These are phyloP conservation scores for Osmerus mordax DNA, from an alignment of 2,113 vertebrate species.

Conservation along the genomic window DNA sequence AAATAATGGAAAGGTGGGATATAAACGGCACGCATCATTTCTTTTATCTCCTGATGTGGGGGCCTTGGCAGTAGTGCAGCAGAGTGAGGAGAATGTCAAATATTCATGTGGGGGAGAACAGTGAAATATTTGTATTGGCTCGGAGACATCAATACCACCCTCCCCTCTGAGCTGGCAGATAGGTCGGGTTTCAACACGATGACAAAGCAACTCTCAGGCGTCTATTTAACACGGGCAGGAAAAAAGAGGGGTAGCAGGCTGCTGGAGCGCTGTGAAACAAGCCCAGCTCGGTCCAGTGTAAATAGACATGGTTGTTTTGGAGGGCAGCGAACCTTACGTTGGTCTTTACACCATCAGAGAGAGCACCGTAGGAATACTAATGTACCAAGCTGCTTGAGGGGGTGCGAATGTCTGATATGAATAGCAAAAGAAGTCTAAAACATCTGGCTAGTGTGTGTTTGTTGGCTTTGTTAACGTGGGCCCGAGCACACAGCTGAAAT, in stretches of 20 bases:
- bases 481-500: too few species aligned
- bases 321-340: background rate
- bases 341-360: background rate
- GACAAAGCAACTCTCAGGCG: background rate
- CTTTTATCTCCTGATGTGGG: background rate
- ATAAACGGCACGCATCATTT: background rate
- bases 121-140: slow-evolving; percentile 13
- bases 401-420: background rate
- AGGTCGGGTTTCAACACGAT: background rate
- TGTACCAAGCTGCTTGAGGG: background rate
- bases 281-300: background rate
- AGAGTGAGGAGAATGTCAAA: background rate
- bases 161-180: background rate
- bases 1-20: slow-evolving; percentile 11
- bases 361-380: too few species aligned
- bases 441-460: too few species aligned
- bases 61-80: background rate
- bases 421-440: background rate
- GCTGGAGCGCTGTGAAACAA: background rate
- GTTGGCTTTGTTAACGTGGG: too few species aligned
- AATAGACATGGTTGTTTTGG: background rate
- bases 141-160: background rate
- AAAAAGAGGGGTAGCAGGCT: background rate
- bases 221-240: background rate
- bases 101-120: slow-evolving; percentile 4